Percentiles rank a stretch among this genome's conserved stretches.
Evolutionary conservation across 2,888 invertebrate species (phyloP).

Genomic region (Sinotaia quadrata): DNA sequence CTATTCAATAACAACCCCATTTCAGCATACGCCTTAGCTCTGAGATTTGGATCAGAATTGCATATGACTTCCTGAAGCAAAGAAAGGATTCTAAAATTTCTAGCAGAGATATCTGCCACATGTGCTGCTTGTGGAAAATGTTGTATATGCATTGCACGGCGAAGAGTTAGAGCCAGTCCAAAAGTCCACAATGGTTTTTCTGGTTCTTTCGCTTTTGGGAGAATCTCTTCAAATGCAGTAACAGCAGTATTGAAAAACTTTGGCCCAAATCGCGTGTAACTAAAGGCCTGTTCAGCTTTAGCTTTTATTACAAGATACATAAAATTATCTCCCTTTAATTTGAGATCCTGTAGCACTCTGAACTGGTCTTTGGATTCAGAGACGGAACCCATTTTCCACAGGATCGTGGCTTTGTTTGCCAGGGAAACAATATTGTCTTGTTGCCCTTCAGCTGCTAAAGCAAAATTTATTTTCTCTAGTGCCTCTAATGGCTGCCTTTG

Average conservation of each 20-base stretch:
- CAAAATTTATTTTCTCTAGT: neutral
- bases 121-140: neutral
- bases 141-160: no score
- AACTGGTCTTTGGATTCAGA: no score
- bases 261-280: neutral
- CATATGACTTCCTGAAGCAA: neutral
- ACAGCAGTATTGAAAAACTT: neutral
- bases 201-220: neutral
- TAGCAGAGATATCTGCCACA: neutral
- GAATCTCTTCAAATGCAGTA: neutral
- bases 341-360: no score
- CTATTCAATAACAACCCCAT: neutral
- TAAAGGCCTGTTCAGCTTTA: neutral
- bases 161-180: neutral
- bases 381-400: no score
- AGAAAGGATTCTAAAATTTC: neutral
- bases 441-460: neutral
- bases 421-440: neutral
- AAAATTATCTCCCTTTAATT: no score
- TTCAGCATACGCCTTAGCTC: conserved; percentile 19
- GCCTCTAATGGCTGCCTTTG: neutral
- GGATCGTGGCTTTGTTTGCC: no score
- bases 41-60: neutral
- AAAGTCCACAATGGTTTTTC: neutral
- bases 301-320: neutral